Base-by-base conservation (phyloP, 1,140 invertebrate species). In the Colletes gigas region DNA sequence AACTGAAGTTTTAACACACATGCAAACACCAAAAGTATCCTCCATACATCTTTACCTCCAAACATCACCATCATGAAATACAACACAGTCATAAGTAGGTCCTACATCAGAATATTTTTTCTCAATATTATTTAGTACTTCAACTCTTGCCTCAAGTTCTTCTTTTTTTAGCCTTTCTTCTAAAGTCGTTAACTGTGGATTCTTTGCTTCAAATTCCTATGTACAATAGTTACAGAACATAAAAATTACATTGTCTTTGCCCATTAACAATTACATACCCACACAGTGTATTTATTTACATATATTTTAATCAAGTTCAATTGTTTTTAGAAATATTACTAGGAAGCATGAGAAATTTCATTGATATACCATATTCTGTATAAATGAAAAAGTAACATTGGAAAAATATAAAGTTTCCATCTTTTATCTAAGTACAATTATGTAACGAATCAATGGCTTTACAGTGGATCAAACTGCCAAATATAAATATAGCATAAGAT, bases 31-130 rank as follows among this genome's bases (percentile, higher is more conserved):
- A 59, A 17, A 17, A 39, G 52, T 72, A 78, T 69, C 57, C 14
- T 71, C n/a, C 9, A 44, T 67, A 70, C 65, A 72, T 91, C 86
- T 87, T 92, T 88, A 97, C 96, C 95, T 94, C 97, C 97, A 97
- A 85, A 95, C 94, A 69, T 94, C 83, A 75, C 97, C 97, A 95
- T 98, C 96, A 91, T 99, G 95, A 92, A 98, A 99, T 14, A 99
- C 95, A 72, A 99, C 94, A 94, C 98, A 98, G 92, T 99, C 99
- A 93, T 97, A 98, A 14, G 97, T 96, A 30, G 98, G 98, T 39
- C 98, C 98, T 73, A 96, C 90, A 93, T 99, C 98, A 78, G 92
- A 94, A 91, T 96, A 98, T 90, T 98, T 98, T 92, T 99, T 99
- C 85, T 99, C 98, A 66, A 97, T 94, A 83, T 92, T 94, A 81